These are phyloP conservation scores for Geotrypetes seraphini DNA, from an alignment of 2,797 vertebrate species.

Conservation along the genomic window DNA sequence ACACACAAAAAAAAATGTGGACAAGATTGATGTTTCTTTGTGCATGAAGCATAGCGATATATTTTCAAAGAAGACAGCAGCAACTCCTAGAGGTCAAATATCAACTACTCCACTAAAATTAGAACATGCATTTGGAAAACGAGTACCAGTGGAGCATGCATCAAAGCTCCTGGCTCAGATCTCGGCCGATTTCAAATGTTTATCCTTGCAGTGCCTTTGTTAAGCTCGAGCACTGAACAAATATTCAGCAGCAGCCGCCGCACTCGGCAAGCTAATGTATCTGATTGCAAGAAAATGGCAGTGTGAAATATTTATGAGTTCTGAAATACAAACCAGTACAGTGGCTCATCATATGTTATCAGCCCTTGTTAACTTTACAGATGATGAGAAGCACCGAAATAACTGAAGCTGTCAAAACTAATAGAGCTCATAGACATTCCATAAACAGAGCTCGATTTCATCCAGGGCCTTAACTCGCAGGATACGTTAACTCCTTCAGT, in stretches of 20 bases:
- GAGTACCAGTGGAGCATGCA: constrained; percentile 7
- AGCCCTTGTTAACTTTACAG: constrained; percentile 49
- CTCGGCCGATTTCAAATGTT: constrained; percentile 13
- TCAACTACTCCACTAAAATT: constrained; percentile 31
- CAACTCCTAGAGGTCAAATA: constrained; percentile 29
- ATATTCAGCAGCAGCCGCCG: constrained; percentile 32
- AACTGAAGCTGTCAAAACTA: constrained; percentile 47
- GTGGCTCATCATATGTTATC: constrained; percentile 44
- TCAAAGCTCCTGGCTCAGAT: constrained; percentile 6
- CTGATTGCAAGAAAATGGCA: constrained; percentile 48
- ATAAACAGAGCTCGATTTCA: constrained; percentile 19
- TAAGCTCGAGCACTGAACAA: constrained; percentile 26
- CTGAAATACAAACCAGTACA: constrained; percentile 44
- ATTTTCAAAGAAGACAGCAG: constrained; percentile 33
- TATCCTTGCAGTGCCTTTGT: constrained; percentile 37
- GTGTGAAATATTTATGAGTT: constrained; percentile 52
- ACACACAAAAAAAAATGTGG: constrained; percentile 2
- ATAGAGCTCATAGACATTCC: constrained; percentile 33
- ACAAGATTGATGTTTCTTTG: constrained; percentile 9
- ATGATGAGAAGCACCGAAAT: constrained; percentile 40
- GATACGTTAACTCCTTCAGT: constrained; percentile 31
- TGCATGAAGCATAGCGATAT: constrained; percentile 20
- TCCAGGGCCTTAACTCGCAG: constrained; percentile 7
- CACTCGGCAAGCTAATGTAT: constrained; percentile 40
- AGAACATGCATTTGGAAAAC: constrained; percentile 32